Evolutionary conservation across 2,797 vertebrate species (phyloP).

Genomic region (Tenualosa ilisha): DNA sequence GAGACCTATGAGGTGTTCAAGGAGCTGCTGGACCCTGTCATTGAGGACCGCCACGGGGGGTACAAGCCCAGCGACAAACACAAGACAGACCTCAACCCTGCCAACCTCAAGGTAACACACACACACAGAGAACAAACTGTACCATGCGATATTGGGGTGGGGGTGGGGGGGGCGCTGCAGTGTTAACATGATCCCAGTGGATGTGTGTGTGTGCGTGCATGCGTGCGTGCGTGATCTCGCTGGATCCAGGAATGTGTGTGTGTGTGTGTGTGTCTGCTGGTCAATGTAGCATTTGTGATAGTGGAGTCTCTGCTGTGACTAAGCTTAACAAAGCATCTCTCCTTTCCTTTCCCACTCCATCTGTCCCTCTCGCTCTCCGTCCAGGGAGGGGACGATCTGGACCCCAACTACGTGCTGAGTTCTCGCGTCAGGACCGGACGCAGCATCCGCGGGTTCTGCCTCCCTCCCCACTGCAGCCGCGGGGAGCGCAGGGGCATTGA

Average conservation of each 20-base stretch:
- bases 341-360: neutral
- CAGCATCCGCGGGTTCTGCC: slow-evolving; percentile 92
- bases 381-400: slow-evolving; percentile 93
- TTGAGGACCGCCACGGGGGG: slow-evolving; percentile 90
- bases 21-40: slow-evolving; percentile 88
- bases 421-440: slow-evolving; percentile 93
- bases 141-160: neutral
- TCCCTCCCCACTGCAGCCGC: slow-evolving; percentile 93
- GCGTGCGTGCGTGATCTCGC: neutral
- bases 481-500: slow-evolving; percentile 92
- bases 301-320: neutral
- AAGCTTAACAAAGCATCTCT: neutral
- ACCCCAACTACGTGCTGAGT: slow-evolving; percentile 92
- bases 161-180: neutral
- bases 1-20: slow-evolving; percentile 90
- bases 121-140: neutral
- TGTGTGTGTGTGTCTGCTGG: neutral
- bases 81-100: slow-evolving; percentile 89
- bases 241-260: neutral
- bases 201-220: neutral
- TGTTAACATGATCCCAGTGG: neutral
- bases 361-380: neutral
- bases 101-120: slow-evolving; percentile 83
- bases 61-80: slow-evolving; percentile 95
- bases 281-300: neutral